These are phyloP conservation scores for Elmis aenea DNA, from an alignment of 2,888 invertebrate genomes.

Conservation along the genomic window DNA sequence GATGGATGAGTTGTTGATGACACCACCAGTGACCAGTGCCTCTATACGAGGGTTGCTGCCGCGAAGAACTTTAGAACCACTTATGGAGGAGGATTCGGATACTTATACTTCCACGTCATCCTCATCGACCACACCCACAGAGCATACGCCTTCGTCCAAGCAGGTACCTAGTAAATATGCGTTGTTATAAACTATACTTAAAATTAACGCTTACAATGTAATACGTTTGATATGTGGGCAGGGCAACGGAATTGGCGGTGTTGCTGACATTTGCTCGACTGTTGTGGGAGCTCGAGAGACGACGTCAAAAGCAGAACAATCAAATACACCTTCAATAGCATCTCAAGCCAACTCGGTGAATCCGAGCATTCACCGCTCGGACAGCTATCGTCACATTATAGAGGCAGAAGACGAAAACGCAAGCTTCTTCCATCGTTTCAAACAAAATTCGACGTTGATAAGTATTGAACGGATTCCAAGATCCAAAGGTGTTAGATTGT, in stretches of 20 bases:
- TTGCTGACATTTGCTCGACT: conserved; percentile 52
- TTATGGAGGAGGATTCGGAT: conserved; percentile 77
- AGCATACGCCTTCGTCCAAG: conserved; percentile 42
- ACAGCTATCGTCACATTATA: conserved; percentile 45
- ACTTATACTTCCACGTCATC: conserved; percentile 54
- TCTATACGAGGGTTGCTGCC: conserved; percentile 65
- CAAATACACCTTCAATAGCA: conserved; percentile 17
- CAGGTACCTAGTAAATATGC: conserved; percentile 44
- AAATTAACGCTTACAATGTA: conserved; percentile 38
- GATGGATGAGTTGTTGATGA: conserved; percentile 77
- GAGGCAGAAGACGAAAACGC: conserved; percentile 38
- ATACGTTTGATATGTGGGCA: conserved; percentile 42
- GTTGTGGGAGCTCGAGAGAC: conserved; percentile 39
- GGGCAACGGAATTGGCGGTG: conserved; percentile 49
- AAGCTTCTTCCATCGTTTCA: conserved; percentile 43
- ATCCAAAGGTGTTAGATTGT: conserved; percentile 42
- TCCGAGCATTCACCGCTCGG: conserved; percentile 53
- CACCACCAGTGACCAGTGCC: conserved; percentile 70
- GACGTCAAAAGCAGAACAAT: conserved; percentile 7
- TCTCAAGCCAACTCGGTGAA: conserved; percentile 18
- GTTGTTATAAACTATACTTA: conserved; percentile 39
- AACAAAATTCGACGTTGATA: conserved; percentile 41
- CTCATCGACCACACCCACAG: conserved; percentile 33
- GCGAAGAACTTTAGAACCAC: conserved; percentile 72
- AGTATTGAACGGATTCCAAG: conserved; percentile 44